A percentile compares a stretch with the other conserved stretches of the same genome.
Evolutionary conservation across 2,113 vertebrate species (phyloP).

Genomic region (Polypterus bichir): DNA sequence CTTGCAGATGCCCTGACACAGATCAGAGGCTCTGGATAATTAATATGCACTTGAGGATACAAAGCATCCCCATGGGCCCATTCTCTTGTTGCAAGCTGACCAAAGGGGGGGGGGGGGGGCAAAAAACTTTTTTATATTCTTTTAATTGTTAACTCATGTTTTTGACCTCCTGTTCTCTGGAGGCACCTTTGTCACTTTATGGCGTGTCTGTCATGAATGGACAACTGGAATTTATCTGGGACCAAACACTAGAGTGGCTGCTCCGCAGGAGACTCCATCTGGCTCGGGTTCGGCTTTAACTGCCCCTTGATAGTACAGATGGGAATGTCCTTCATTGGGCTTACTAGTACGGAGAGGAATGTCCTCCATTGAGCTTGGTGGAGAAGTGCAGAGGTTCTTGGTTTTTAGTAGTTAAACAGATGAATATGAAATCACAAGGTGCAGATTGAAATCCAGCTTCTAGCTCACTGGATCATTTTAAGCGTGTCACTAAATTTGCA

Average conservation of each 20-base stretch:
- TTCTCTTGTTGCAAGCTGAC: slow-evolving; percentile 18
- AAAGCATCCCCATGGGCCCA: slow-evolving; percentile 24
- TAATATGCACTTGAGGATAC: slow-evolving; percentile 40
- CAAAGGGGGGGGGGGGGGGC: slow-evolving; percentile 40
- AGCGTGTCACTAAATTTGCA: no score
- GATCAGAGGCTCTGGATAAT: slow-evolving; percentile 29
- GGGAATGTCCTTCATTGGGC: no score
- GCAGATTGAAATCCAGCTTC: no score
- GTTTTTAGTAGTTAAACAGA: no score
- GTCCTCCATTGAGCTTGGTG: no score
- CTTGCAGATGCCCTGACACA: slow-evolving; percentile 36
- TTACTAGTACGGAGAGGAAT: no score
- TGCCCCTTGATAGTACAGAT: background rate
- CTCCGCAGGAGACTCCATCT: background rate
- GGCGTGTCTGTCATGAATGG: background rate
- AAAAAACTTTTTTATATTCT: slow-evolving; percentile 59
- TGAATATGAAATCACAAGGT: no score
- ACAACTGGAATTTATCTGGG: background rate
- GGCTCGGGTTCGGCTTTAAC: background rate
- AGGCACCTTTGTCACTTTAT: no score
- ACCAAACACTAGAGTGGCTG: background rate
- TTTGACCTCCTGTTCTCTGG: background rate
- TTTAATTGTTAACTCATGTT: slow-evolving; percentile 30
- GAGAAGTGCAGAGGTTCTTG: no score
- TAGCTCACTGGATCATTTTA: no score